phyloP scores from a whole-genome alignment of 2,888 invertebrate species.

The Hirtodrosophila cameraria region DNA sequence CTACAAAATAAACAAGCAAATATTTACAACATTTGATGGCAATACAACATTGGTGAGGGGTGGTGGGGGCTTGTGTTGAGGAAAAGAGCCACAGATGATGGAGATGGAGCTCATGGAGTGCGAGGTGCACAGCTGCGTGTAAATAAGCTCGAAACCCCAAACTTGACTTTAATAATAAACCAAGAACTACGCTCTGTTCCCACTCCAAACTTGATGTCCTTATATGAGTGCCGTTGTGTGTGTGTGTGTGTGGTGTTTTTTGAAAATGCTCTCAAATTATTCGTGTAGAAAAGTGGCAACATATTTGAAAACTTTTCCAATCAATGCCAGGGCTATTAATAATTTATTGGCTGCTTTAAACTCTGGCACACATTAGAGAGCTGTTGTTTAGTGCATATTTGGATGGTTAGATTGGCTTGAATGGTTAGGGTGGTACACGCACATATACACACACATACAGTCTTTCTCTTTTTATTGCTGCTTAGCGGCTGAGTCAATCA shows the following conservation, averaged over 20 bases:
- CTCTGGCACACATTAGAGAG: conserved; percentile 39
- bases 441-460: background rate
- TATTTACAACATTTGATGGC: conserved; percentile 62
- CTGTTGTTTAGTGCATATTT: conserved; percentile 28
- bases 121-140: conserved; percentile 50
- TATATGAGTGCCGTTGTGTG: conserved; percentile 15
- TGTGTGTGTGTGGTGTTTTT: conserved; percentile 37
- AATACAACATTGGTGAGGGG: background rate
- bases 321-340: conserved; percentile 79
- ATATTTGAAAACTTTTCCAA: conserved; percentile 81
- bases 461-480: conserved; percentile 34
- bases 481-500: conserved; percentile 65
- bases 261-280: conserved; percentile 71
- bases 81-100: background rate
- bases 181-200: conserved; percentile 9
- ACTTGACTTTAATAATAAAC: conserved; percentile 73
- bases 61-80: too few relatives aligned
- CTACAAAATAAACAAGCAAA: conserved; percentile 68
- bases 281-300: conserved; percentile 80
- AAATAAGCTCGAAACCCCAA: conserved; percentile 64
- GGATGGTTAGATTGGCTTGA: background rate
- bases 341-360: conserved; percentile 77
- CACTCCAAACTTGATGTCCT: conserved; percentile 29
- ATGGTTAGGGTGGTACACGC: conserved; percentile 4
- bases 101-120: conserved; percentile 15